These are phyloP conservation scores for Heliconius nattereri DNA, from an alignment of 1,140 invertebrate genomes.

Conservation along the genomic window DNA sequence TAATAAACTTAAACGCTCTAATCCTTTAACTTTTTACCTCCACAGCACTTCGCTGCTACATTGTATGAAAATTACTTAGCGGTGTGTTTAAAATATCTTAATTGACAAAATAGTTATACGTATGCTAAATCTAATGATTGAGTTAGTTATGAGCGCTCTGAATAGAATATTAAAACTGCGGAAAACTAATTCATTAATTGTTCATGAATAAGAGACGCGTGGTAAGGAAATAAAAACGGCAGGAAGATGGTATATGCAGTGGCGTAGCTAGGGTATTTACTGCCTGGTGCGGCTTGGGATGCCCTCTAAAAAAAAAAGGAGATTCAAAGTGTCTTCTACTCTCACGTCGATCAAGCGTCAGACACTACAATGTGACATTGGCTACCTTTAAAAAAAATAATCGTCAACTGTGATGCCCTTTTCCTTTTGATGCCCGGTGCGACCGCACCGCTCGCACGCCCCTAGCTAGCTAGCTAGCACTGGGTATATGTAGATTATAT, in stretches of 20 bases:
- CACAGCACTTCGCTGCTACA: background rate
- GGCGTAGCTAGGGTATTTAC: too few species aligned
- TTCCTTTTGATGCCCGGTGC: too few species aligned
- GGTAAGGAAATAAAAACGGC: background rate
- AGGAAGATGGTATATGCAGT: background rate
- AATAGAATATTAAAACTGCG: conserved; percentile 26
- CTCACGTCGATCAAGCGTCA: too few species aligned
- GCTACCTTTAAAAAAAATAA: too few species aligned
- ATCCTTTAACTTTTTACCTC: background rate
- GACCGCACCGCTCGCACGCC: too few species aligned
- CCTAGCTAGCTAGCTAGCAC: too few species aligned
- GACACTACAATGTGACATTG: too few species aligned
- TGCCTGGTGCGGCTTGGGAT: too few species aligned
- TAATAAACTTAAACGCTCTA: background rate
- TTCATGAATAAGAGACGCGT: background rate
- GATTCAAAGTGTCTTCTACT: too few species aligned
- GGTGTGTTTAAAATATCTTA: conserved; percentile 39
- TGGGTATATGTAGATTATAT: background rate
- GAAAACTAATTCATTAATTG: conserved; percentile 19
- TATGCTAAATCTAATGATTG: conserved; percentile 3
- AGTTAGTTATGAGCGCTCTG: conserved; percentile 31
- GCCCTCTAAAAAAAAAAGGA: too few species aligned
- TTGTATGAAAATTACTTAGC: conserved; percentile 49
- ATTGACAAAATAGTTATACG: conserved; percentile 36
- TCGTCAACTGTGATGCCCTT: too few species aligned